Percentiles rank a stretch among this genome's conserved stretches.
These are phyloP conservation scores for Nymphicus hollandicus DNA, from an alignment of 2,113 vertebrate genomes.

Conservation along the genomic window DNA sequence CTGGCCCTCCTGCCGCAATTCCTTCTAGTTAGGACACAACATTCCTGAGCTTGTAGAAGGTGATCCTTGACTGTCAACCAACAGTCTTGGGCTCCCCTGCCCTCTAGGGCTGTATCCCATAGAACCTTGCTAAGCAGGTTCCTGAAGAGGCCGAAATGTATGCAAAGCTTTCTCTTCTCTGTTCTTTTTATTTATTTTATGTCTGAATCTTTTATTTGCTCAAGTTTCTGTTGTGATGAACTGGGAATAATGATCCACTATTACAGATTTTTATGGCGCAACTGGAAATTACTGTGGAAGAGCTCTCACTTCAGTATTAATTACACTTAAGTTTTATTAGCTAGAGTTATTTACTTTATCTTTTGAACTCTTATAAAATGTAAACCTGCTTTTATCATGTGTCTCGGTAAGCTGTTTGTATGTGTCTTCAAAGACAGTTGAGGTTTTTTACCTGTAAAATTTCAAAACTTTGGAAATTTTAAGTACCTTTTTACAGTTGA, in stretches of 20 bases:
- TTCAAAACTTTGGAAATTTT: neutral
- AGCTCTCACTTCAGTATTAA: neutral
- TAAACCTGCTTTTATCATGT: neutral
- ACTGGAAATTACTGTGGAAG: neutral
- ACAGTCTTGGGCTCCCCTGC: too few species aligned
- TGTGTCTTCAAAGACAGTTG: neutral
- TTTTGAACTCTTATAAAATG: neutral
- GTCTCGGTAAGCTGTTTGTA: neutral
- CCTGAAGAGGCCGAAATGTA: neutral
- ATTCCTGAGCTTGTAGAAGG: too few species aligned
- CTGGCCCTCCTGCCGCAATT: too few species aligned
- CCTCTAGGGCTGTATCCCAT: too few species aligned
- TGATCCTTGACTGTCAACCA: too few species aligned
- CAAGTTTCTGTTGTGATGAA: neutral
- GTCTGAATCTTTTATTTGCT: neutral
- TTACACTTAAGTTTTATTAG: neutral
- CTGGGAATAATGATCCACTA: neutral
- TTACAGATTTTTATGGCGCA: neutral
- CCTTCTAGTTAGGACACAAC: too few species aligned
- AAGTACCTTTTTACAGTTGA: neutral
- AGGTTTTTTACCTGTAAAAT: neutral
- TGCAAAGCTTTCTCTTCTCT: neutral
- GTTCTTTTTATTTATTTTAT: neutral
- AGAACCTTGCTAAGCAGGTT: too few species aligned
- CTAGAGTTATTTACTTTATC: neutral